Evolutionary conservation across 2,888 invertebrate species (phyloP), one percentile per base, ranked within the genome.

Genomic region (Julus scanicus): DNA sequence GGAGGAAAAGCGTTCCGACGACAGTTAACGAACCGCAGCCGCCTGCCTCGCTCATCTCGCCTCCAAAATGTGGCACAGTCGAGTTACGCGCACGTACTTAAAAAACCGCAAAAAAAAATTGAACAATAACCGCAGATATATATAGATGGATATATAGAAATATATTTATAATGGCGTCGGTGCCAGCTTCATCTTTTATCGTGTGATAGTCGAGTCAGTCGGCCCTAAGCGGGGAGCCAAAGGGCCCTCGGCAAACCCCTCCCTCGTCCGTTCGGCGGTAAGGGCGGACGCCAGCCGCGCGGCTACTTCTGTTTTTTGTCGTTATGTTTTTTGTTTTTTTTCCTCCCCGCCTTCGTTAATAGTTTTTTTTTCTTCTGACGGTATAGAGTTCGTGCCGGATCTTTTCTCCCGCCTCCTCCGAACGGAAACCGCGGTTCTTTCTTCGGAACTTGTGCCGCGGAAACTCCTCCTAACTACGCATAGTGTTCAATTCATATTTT

Each of bases 401-500:
- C 80, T 9, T 29, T 37, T 15, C 80, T 80, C 37, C 37, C 80
- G 11, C 80, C 80, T 29, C 0, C 29, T 29, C 29, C 29, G 29
- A 29, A 29, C 0, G 29, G 2, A n/a, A 15, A 4, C 13, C 49
- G 11, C 49, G 5, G 11, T 6, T 49, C 39, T n/a, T 39, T 39
- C 37, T 13, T 11, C 84, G 15, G 17, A 84, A 40, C 84, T 84
- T 13, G 15, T 20, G 39, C 39, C 8, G 17, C n/a, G 5, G 11
- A 3, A 80, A 80, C 20, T 29, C 13, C 39, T 6, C 44, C 84
- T 17, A 5, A 39, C 84, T 39, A 84, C 39, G 84, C 84, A 87
- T 87, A 87, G 87, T 57, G 87, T 87, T 87, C 87, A 87, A 48
- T 63, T 63, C 17, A 87, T 87, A 63, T 87, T 87, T 87, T 53